Evolutionary conservation across 2,888 invertebrate species (phyloP).

Genomic region (Cenopis cana): DNA sequence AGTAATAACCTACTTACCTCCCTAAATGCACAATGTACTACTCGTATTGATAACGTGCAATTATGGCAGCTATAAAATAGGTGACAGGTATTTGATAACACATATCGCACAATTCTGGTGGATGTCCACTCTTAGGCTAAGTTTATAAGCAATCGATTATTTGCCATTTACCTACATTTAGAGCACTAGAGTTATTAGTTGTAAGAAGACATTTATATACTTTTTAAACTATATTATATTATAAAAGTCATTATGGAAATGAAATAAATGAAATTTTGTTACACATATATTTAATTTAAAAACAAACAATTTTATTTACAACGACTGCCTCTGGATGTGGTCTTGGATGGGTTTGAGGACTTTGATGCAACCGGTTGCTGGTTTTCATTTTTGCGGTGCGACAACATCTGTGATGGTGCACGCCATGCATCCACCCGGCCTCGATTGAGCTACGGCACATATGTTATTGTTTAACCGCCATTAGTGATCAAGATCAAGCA

Average conservation of each 20-base stretch:
- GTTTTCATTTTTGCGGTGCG: neutral
- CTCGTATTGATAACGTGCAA: too few species aligned
- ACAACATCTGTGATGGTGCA: neutral
- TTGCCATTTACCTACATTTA: constrained; percentile 26
- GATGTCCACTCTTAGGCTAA: neutral
- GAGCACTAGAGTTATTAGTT: constrained; percentile 3
- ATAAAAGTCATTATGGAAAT: constrained; percentile 11
- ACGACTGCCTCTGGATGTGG: neutral
- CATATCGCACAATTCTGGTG: too few species aligned
- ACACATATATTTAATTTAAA: constrained; percentile 19
- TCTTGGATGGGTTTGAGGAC: neutral
- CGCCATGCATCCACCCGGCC: neutral
- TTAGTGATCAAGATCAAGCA: too few species aligned
- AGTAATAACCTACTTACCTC: too few species aligned
- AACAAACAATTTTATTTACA: constrained; percentile 6
- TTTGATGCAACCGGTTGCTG: neutral
- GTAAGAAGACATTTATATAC: constrained; percentile 32
- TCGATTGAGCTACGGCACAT: neutral
- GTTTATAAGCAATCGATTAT: neutral
- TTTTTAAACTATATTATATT: constrained; percentile 21
- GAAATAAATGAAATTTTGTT: constrained; percentile 33
- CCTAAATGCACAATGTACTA: too few species aligned
- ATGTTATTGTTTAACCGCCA: neutral
- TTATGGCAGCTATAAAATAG: too few species aligned
- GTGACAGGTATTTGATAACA: too few species aligned